A percentile compares a stretch with the other conserved stretches of the same genome.
These are phyloP conservation scores for Trichogramma pretiosum DNA, from an alignment of 1,140 invertebrate genomes.

Conservation along the genomic window DNA sequence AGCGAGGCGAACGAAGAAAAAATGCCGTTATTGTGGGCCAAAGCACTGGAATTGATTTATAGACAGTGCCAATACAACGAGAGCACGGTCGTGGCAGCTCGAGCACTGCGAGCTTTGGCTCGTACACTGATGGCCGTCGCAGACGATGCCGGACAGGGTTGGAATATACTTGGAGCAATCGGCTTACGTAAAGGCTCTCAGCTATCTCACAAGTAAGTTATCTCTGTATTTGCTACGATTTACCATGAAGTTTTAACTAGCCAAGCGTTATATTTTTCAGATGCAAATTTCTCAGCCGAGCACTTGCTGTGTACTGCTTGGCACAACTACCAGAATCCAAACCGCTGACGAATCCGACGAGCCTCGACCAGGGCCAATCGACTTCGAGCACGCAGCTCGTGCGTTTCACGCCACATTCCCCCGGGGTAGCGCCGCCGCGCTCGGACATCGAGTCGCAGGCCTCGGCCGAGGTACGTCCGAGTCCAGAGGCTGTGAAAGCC, in stretches of 20 bases:
- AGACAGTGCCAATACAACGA: conserved; percentile 45
- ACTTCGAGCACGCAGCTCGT: conserved; percentile 28
- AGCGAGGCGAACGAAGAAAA: conserved; percentile 53
- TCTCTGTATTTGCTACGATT: neutral
- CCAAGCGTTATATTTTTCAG: conserved; percentile 29
- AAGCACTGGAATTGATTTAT: conserved; percentile 47
- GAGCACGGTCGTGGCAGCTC: conserved; percentile 40
- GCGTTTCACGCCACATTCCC: conserved; percentile 31
- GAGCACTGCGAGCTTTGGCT: conserved; percentile 45
- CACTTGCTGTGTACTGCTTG: conserved; percentile 39
- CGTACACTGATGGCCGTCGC: conserved; percentile 44
- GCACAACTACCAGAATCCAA: conserved; percentile 46
- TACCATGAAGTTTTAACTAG: too few relatives aligned
- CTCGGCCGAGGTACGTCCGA: conserved; percentile 36
- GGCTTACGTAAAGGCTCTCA: conserved; percentile 53
- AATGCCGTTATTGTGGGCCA: conserved; percentile 52
- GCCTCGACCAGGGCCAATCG: too few relatives aligned
- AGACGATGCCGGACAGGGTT: conserved; percentile 49
- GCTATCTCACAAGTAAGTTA: conserved; percentile 47
- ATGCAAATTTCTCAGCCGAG: conserved; percentile 42
- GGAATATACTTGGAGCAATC: conserved; percentile 56
- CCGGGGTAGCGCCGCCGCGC: conserved; percentile 27
- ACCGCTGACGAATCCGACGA: conserved; percentile 27
- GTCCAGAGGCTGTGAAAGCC: conserved; percentile 40
- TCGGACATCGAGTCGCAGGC: conserved; percentile 21